Conservation (phyloP, 2,113 vertebrate species). For the Psephotus haematonotus region DNA sequence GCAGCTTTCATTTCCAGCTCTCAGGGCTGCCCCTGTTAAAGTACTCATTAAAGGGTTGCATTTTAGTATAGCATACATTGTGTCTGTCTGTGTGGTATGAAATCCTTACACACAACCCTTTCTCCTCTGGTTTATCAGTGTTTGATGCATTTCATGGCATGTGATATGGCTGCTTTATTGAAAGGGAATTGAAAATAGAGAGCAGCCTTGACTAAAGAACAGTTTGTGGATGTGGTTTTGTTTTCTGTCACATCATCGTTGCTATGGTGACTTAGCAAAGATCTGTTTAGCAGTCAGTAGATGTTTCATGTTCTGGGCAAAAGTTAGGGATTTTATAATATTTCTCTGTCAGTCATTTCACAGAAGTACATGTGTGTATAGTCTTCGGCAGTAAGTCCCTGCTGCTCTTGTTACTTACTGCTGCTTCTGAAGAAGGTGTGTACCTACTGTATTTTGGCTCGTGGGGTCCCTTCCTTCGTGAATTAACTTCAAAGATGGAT, state of each 20-base stretch:
- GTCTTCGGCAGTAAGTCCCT: background rate
- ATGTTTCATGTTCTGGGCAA: conserved; percentile 4
- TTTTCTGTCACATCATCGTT: conserved; percentile 33
- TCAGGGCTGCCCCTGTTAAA: background rate
- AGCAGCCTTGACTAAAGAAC: background rate
- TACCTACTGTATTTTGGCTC: background rate
- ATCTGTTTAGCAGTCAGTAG: conserved; percentile 7
- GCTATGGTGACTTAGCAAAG: conserved; percentile 41
- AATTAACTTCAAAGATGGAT: background rate
- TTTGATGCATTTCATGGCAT: background rate
- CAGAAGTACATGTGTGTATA: background rate
- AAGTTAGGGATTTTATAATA: background rate
- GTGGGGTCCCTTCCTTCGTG: background rate
- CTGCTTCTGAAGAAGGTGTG: background rate
- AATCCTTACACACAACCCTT: background rate
- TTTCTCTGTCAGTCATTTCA: background rate
- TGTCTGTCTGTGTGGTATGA: background rate
- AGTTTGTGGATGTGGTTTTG: background rate
- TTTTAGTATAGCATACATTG: background rate
- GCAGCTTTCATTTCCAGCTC: background rate
- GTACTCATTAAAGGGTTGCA: background rate
- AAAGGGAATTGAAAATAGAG: background rate
- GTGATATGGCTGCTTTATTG: background rate
- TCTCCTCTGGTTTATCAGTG: background rate
- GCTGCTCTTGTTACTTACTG: background rate